Base-by-base conservation (phyloP, 2,797 vertebrate species). In the Gastrophryne carolinensis region DNA sequence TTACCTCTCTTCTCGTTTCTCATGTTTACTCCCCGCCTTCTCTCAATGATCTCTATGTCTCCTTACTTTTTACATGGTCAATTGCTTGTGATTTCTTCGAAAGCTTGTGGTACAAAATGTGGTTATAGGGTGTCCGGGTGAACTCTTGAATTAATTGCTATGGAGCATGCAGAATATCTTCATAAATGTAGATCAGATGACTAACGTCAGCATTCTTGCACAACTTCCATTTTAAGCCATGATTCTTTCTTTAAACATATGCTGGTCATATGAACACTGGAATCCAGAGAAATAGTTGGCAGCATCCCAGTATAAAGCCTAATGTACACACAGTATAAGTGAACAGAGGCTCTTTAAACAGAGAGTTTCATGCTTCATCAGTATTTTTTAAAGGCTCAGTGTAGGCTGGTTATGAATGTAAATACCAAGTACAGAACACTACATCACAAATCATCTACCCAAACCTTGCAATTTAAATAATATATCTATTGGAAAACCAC, bases 161-260 rank as follows among this genome's bases (percentile, higher is more conserved):
- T 12, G n/a, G 29, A 5, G 12, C 32, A 37, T 54, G 10, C 30
- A 52, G 44, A 49, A 44, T 30, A 73, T 52, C 23, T 17, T 54
- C 34, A 41, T n/a, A 32, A 11, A 65, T 21, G 17, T 32, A 49
- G 53, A 49, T n/a, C 63, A 67, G 53, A 67, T 67, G 63, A 67
- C 39, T 39, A 23, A 73, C 64, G 52, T 64, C 35, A 75, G 69
- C 30, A 60, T 35, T 37, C 56, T 66, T 67, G 60, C 39, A 75
- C 29, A 60, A 67, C 24, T 75, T 35, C 41, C 27, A 75, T 58
- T 75, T 66, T 57, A 67, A 50, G 39, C 53, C 15, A 66, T 27
- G 65, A 49, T 35, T 39, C 53, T 53, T 54, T 74, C 35, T 47
- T 34, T 66, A 74, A 66, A 21, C 72, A 67, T 75, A 26, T 37